Base-by-base conservation (phyloP, 2,797 vertebrate genomes). In the Alectoris magna region DNA sequence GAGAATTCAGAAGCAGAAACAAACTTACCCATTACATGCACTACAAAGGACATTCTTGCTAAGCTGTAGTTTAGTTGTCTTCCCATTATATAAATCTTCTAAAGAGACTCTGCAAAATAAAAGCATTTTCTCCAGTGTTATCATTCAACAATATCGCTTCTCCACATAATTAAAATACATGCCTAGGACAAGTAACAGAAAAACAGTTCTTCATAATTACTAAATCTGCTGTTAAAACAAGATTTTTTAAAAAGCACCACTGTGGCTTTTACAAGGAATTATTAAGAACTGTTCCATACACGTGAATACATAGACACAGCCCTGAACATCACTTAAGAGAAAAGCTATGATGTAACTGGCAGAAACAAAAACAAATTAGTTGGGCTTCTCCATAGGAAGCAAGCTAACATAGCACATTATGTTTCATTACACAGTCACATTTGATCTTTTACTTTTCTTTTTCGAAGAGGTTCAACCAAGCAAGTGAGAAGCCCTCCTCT, bases 21-120 rank as follows among this genome's bases (percentile, higher is more conserved):
- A 48, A 79, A 98, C 99, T 98, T 97, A 99, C 99, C 99, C 99
- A 77, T 98, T 99, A 98, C 99, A 99, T 76, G 98, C 97, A 94
- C 98, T 98, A 98, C 99, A 99, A 69, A 99, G 98, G 79, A 99
- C 99, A 97, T 99, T 99, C 98, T 99, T 99, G 98, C 99, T 99
- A 96, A 99, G 98, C 41, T 99, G 99, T 96, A 99, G 98, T 98
- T 99, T 99, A 79, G 99, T 99, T 89, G 99, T 99, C 98, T 99
- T 99, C 66, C 99, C 99, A 91, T 99, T 99, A 97, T 99, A 99
- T 71, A 99, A 97, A 94, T 99, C 99, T 98, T 99, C 99, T 97
- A 99, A 97, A 90, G 99, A 98, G 68, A 99, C 99, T 97, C 99
- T 99, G 93, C 29, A 63, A 67, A 84, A 96, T 39, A 96, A 96